phyloP scores from a whole-genome alignment of 2,797 vertebrate genomes.

The Pseudotriccus pelzelni region DNA sequence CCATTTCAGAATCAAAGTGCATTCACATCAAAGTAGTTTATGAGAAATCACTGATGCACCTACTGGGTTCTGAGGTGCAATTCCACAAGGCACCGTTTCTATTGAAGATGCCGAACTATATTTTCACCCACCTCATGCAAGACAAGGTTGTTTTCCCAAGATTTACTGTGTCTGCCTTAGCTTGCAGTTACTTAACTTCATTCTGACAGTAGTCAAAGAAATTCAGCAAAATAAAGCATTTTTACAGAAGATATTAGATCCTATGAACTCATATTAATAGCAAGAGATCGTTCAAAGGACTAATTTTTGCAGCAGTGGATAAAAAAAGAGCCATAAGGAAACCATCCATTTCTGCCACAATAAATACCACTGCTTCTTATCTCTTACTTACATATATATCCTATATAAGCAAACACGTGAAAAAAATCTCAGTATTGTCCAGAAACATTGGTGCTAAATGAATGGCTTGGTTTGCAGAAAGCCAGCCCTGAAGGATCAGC shows the following conservation, averaged over 20 bases:
- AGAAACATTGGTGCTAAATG: not conserved
- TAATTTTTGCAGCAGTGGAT: not conserved
- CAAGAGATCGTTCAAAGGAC: not conserved
- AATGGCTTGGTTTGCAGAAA: not conserved
- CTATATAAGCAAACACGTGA: not conserved
- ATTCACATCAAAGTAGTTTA: conserved; percentile 20
- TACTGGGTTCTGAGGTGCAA: not conserved
- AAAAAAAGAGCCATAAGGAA: not conserved
- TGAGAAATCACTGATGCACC: not conserved
- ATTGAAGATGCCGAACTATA: not conserved
- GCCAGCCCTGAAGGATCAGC: not conserved
- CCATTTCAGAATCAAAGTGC: conserved; percentile 39
- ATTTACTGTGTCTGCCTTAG: not conserved
- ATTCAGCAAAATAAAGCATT: not conserved
- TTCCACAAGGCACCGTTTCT: not conserved
- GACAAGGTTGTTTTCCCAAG: not conserved
- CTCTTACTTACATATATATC: rapidly evolving
- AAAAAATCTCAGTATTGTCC: not conserved
- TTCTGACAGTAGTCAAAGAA: not conserved
- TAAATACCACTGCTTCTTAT: not conserved
- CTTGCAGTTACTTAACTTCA: not conserved
- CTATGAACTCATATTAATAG: not conserved
- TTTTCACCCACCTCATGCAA: not conserved
- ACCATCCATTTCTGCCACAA: not conserved
- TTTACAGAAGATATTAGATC: not conserved